These are phyloP conservation scores for Stomatorhinus walkeri DNA, from an alignment of 2,797 vertebrate genomes.

Conservation along the genomic window DNA sequence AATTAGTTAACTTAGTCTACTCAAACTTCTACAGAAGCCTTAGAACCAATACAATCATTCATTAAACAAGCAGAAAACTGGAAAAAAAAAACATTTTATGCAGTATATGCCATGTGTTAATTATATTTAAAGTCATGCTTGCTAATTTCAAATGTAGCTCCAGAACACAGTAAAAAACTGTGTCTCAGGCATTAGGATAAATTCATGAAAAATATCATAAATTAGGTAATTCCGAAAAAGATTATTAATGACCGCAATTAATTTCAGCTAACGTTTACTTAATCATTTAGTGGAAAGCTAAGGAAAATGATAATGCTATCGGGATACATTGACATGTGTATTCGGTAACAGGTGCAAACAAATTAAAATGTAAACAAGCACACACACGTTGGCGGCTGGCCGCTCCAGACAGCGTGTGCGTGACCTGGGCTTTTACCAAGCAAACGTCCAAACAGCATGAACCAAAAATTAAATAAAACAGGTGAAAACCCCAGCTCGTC, in stretches of 20 bases:
- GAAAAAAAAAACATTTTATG: neutral
- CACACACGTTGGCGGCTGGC: neutral
- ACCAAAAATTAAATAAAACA: neutral
- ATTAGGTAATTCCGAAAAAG: neutral
- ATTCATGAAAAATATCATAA: neutral
- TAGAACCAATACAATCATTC: neutral
- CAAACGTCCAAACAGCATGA: slow-evolving; percentile 14
- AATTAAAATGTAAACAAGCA: neutral
- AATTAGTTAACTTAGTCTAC: neutral
- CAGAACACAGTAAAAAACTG: neutral
- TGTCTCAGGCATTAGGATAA: neutral
- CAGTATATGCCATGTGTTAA: neutral
- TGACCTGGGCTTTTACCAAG: neutral
- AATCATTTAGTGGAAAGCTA: neutral
- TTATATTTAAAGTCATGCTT: neutral
- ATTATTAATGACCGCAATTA: neutral
- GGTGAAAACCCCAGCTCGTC: neutral
- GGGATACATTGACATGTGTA: neutral
- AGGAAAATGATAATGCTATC: neutral
- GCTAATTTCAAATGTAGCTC: neutral
- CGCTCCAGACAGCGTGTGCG: neutral
- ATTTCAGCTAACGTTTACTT: neutral
- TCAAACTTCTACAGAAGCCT: neutral
- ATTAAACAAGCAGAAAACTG: neutral
- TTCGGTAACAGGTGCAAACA: neutral